Percentiles rank a stretch among this genome's conserved stretches.
These are phyloP conservation scores for Meghimatium bilineatum DNA, from an alignment of 2,888 invertebrate genomes.

Conservation along the genomic window DNA sequence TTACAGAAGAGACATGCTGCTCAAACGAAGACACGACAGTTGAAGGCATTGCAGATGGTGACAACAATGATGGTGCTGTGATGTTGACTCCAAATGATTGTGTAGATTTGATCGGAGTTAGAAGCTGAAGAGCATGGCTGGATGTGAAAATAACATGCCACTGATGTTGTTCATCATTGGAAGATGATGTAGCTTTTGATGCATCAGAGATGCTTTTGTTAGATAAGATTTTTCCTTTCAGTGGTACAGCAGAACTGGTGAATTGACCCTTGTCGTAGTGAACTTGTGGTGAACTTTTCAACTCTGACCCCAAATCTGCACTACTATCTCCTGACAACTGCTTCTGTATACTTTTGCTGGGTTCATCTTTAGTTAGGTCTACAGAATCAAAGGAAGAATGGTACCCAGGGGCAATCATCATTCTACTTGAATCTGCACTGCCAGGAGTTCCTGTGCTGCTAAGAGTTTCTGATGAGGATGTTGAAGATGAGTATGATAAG, in stretches of 20 bases:
- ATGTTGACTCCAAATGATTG: conserved; percentile 15
- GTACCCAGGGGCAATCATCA: conserved; percentile 9
- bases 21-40: background rate
- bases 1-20: conserved; percentile 25
- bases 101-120: conserved; percentile 35
- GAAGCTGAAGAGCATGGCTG: conserved; percentile 8
- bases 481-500: conserved; percentile 25
- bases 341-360: background rate
- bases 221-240: conserved; percentile 36
- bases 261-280: conserved; percentile 45
- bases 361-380: conserved; percentile 18
- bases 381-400: background rate
- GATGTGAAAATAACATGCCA: conserved; percentile 1
- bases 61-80: conserved; percentile 21
- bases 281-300: conserved; percentile 3
- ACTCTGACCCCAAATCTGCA: background rate
- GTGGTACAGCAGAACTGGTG: conserved; percentile 35
- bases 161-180: background rate
- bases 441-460: conserved; percentile 40
- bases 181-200: background rate
- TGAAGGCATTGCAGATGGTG: background rate
- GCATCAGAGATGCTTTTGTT: conserved; percentile 22
- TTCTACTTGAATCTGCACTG: conserved; percentile 34
- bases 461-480: conserved; percentile 29
- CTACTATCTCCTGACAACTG: background rate